Evolutionary conservation across 2,113 vertebrate genomes (phyloP), one percentile per base, ranked within the genome.

Genomic region (Perca fluviatilis): DNA sequence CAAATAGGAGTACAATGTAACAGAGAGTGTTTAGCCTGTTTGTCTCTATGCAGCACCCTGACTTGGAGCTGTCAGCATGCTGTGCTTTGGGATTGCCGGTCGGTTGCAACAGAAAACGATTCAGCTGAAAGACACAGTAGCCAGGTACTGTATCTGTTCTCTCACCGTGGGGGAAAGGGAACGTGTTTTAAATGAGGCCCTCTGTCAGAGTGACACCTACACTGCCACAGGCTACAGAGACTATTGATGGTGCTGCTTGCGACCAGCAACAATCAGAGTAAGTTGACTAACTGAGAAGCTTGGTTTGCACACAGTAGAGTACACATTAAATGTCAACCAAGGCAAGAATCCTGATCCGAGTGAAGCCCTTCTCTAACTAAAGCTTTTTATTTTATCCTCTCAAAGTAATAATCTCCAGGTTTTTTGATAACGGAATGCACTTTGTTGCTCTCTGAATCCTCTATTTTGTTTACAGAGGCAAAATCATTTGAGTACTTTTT

Each of bases 181-280:
- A 56, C 21, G 21, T 36, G 60, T 46, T 70, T 71, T 23, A 77
- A 83, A 83, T 58, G 27, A 87, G 77, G 76, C 54, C 49, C 51
- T 66, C 56, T 16, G 57, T 77, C 68, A 74, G 62, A 2, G 7
- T 49, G 70, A 53, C 66, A 64, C 43, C 43, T 54, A 18, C 47
- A 27, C 56, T 13, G 64, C 43, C 77, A 57, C 19, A 3, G 61
- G 65, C 65, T 53, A 43, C 10, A 67, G 21, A 50, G 21, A 43
- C 50, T 11, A 57, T n/a, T 57, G 67, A 84, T 7, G 15, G 19
- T 4, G n/a, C 56, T 66, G 60, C 54, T 5, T 10, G 73, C 23
- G 16, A 46, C 51, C 19, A 13, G 36, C 13, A 9, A 70, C 21
- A 19, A 56, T 53, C 18, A 65, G 30, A 65, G 33, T 19, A 62